Evolutionary conservation across 2,888 invertebrate genomes (phyloP).

Genomic region (Netelia virgata): DNA sequence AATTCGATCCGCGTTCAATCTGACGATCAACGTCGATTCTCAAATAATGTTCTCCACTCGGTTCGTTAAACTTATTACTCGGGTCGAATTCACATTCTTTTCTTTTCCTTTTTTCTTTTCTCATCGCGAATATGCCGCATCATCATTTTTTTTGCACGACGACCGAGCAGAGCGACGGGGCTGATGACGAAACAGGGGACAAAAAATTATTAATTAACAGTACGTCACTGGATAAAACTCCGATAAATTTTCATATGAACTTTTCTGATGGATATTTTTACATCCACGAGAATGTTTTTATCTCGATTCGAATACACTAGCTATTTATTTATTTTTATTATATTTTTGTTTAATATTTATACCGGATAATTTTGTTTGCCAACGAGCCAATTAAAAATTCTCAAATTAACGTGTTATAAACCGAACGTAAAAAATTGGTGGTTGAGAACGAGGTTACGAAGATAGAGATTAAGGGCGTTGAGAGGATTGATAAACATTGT

Average conservation of each 20-base stretch:
- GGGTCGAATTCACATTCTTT: background rate
- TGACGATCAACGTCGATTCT: constrained; percentile 32
- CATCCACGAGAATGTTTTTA: background rate
- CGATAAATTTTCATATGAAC: no score
- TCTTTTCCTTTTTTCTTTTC: background rate
- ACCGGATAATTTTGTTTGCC: no score
- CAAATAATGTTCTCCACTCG: constrained; percentile 9
- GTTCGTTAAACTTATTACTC: constrained; percentile 13
- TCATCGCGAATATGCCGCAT: background rate
- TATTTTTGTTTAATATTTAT: background rate
- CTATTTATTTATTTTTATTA: background rate
- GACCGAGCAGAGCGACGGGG: background rate
- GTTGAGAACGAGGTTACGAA: background rate
- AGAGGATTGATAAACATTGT: constrained; percentile 37
- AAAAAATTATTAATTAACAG: constrained; percentile 53
- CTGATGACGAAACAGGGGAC: background rate
- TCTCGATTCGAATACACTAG: background rate
- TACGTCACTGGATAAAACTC: background rate
- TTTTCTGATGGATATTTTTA: background rate
- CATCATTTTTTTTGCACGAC: no score
- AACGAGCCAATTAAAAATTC: background rate
- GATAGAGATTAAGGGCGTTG: constrained; percentile 7
- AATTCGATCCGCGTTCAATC: constrained; percentile 20
- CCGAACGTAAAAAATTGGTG: no score
- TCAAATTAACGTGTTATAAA: no score